Base-by-base conservation (phyloP, 2,113 vertebrate species). In the Trachemys scripta region DNA sequence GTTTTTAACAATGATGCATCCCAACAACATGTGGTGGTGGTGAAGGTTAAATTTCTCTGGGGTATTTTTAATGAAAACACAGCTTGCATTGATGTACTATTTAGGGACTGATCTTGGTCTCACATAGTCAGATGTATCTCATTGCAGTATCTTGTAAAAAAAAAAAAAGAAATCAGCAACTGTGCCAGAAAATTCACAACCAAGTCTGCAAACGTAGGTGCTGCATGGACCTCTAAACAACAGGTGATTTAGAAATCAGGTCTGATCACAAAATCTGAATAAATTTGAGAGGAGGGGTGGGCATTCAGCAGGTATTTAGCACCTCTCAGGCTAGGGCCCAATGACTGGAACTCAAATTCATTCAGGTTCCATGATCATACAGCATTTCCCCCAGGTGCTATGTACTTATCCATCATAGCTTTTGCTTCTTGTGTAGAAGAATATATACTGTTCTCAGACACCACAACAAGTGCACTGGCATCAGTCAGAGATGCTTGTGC, bases 401-500 rank as follows among this genome's bases (percentile, higher is more conserved):
- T 47, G 72, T 38, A 29, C 27, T 90, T 88, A 22, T 35, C 42
- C 69, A 62, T 0, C 1, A 38, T 14, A 82, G 35, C 13, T 88
- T 94, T 90, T 35, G 38, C 88, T 88, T 88, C 89, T 79, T 94
- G 38, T 92, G 88, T 81, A 20, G 88, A 90, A 85, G 72, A 38
- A 35, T 89, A 38, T 53, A 11, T 3, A 62, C 59, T 62, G 57
- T 78, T 93, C 96, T 83, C 62, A 78, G 93, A 88, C 20, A 93
- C 35, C 35, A 16, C n/a, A 93, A 65, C 90, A 84, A 92, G 90
- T 92, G 85, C 86, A 84, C 88, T 57, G 56, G 56, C 56, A 27
- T 57, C 79, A 47, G 53, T 53, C 91, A 51, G 59, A 90, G 62
- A 22, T 92, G 51, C 19, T 93, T 1, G 10, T 89, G 94, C 90